Conservation (phyloP, 2,797 vertebrate genomes). For the Sebastes itinus region DNA sequence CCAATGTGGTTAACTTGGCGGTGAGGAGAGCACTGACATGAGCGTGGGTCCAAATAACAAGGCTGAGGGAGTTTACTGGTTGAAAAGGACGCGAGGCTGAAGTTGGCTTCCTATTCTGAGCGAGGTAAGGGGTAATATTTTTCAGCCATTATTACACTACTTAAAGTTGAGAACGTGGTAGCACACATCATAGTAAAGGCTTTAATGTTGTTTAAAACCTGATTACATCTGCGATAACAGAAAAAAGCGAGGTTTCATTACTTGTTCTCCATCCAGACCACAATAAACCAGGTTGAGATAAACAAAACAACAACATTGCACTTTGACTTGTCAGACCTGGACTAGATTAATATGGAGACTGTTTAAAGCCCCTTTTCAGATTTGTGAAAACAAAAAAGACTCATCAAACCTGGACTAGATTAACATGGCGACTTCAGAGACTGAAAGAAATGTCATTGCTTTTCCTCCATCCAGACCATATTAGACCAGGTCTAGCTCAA, state of each 20-base stretch:
- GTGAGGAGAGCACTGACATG: slow-evolving; percentile 26
- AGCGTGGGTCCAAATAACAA: slow-evolving; percentile 26
- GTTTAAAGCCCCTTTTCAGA: neutral
- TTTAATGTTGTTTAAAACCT: neutral
- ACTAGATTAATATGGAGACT: neutral
- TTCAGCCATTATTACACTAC: too few species aligned
- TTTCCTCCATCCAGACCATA: neutral
- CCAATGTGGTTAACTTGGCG: neutral
- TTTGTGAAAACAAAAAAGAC: neutral
- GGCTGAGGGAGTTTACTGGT: slow-evolving; percentile 1
- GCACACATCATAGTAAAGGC: neutral
- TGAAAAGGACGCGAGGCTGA: neutral
- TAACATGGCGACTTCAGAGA: neutral
- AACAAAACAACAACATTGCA: neutral
- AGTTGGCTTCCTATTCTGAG: neutral
- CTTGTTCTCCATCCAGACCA: neutral
- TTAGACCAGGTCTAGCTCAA: neutral
- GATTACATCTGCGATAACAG: neutral
- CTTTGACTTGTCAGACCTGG: neutral
- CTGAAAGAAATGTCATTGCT: neutral
- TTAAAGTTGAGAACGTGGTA: neutral
- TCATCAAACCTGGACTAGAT: too few species aligned
- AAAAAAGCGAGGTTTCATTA: neutral
- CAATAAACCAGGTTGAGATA: neutral
- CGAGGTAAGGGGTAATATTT: neutral